Base-by-base conservation (phyloP, 2,113 vertebrate species). In the Pomatorhinus ruficollis region DNA sequence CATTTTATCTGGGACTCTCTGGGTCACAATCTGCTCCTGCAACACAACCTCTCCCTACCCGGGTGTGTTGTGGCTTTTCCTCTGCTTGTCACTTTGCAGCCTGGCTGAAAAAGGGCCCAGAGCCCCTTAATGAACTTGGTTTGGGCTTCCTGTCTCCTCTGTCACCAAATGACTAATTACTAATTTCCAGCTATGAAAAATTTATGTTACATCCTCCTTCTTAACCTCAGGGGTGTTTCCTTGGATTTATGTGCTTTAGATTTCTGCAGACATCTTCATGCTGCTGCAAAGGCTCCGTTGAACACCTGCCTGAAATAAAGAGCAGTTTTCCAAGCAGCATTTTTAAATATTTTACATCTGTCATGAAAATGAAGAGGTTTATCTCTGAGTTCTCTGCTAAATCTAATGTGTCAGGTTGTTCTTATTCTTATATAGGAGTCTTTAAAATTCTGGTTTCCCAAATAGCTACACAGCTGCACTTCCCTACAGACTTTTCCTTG, bases 101-200 rank as follows among this genome's bases (percentile, higher is more conserved):
- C 82, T 60, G 64, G 35, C 42, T 93, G 39, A 89, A 91, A 89
- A 79, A 78, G 64, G 49, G 49, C 40, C 77, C 33, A 69, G 49
- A 89, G 74, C 47, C 24, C 71, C 78, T 80, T 74, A 82, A 92
- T 80, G 91, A 97, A 40, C 71, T 87, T 92, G 54, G 31, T 75
- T 88, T 75, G 24, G 57, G 75, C 50, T 96, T 97, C 90, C 87
- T 74, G 76, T 89, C 93, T 90, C 93, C 87, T 70, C 76, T 95
- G 93, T 93, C 95, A 94, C 86, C 3, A 2, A 77, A 78, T 90
- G 91, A 96, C 76, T 96, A 89, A 97, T 96, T 95, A 72, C 61
- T 70, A 77, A 93, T 97, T 96, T 96, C 91, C 87, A 97, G 57
- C 72, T 49, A 77, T 94, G 92, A 96, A 95, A 94, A 95, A 96